These are phyloP conservation scores for Cenopis cana DNA, from an alignment of 2,888 invertebrate species.

Conservation along the genomic window DNA sequence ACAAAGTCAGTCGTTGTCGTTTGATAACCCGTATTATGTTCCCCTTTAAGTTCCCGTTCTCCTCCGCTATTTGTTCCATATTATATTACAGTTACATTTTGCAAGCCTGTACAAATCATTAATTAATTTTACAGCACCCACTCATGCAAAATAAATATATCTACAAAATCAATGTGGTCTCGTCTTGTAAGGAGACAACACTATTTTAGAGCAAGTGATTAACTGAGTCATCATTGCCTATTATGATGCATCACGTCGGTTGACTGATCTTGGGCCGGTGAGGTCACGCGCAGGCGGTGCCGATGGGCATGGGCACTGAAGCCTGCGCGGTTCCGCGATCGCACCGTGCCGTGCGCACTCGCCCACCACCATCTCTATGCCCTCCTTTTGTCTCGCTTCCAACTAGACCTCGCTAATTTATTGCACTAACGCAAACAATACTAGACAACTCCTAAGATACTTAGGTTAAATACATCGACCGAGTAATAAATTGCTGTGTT, in stretches of 20 bases:
- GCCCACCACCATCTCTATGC: constrained; percentile 42
- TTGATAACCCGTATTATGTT: constrained; percentile 9
- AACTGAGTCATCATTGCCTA: constrained; percentile 15
- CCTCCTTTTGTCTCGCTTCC: constrained; percentile 43
- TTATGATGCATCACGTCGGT: constrained; percentile 19
- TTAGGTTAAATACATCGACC: constrained; percentile 29
- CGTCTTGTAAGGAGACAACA: not conserved
- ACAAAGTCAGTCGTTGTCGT: not conserved
- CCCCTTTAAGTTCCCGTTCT: too few species aligned
- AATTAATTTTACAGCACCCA: not conserved
- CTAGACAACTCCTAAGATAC: constrained; percentile 12
- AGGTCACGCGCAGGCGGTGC: constrained; percentile 37
- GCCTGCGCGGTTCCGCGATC: constrained; percentile 31
- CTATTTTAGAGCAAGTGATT: constrained; percentile 2
- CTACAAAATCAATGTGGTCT: not conserved
- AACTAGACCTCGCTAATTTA: constrained; percentile 42
- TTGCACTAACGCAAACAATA: constrained; percentile 35
- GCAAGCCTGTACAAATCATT: not conserved
- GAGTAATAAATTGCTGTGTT: constrained; percentile 10
- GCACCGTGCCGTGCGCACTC: constrained; percentile 38
- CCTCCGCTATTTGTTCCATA: too few species aligned
- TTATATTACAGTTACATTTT: constrained; percentile 1
- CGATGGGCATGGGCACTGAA: constrained; percentile 23
- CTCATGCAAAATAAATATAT: not conserved
- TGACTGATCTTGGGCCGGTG: constrained; percentile 37